Evolutionary conservation across 2,113 vertebrate genomes (phyloP).

Genomic region (Illadopsis cleaveri): DNA sequence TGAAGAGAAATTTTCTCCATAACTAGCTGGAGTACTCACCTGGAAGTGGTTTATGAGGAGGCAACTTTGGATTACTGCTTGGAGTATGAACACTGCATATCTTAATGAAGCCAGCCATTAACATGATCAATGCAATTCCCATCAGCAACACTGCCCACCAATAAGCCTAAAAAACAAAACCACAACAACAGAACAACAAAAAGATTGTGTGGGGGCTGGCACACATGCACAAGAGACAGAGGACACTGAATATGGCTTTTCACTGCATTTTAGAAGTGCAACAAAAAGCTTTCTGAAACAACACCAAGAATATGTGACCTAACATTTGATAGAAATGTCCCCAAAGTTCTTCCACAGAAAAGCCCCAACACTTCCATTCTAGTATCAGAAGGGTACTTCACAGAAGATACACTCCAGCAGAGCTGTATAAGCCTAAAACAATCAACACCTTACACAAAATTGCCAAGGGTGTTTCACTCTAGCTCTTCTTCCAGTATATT

Average conservation of each 20-base stretch:
- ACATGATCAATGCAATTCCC: slow-evolving; percentile 96
- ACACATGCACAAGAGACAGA: background rate
- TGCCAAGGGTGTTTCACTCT: background rate
- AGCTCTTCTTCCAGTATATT: background rate
- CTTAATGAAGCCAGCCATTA: slow-evolving; percentile 99
- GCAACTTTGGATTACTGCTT: slow-evolving; percentile 97
- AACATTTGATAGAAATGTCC: background rate
- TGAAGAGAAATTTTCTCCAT: background rate
- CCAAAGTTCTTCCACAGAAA: background rate
- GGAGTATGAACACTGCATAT: slow-evolving; percentile 98
- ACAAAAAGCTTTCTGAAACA: background rate
- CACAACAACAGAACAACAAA: background rate
- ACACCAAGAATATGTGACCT: background rate
- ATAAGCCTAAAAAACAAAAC: slow-evolving; percentile 78
- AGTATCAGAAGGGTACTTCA: background rate
- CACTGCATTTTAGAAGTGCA: background rate
- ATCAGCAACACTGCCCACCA: slow-evolving; percentile 99
- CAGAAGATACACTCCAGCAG: background rate
- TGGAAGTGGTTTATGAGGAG: slow-evolving; percentile 92
- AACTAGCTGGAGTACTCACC: slow-evolving; percentile 74
- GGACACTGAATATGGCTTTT: background rate
- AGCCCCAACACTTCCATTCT: background rate
- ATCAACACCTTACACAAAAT: background rate
- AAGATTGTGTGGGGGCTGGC: background rate
- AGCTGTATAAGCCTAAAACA: background rate